These are phyloP conservation scores for Diacarnus erythraeanus DNA, from an alignment of 37 sponge, comb jelly and placozoan species.

Conservation along the genomic window DNA sequence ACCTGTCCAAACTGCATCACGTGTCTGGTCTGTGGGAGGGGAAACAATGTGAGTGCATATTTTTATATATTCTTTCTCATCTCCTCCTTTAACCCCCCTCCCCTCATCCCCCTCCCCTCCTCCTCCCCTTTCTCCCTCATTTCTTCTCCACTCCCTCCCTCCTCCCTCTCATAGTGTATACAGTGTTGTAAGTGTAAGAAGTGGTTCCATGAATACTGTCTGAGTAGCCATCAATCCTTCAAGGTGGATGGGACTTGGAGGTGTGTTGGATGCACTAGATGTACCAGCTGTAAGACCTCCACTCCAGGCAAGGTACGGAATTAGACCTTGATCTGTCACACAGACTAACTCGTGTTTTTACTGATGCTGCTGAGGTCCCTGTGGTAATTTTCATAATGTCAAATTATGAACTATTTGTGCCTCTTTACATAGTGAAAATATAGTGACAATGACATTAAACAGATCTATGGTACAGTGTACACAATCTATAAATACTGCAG, in stretches of 20 bases:
- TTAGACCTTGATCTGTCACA: no score
- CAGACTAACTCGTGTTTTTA: no score
- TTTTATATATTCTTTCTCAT: not conserved
- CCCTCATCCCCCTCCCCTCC: not conserved
- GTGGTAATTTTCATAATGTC: no score
- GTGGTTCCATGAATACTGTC: constrained; percentile 54
- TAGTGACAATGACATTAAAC: no score
- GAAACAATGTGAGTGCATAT: constrained; percentile 28
- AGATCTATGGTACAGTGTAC: no score
- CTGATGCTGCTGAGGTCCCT: no score
- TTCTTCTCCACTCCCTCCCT: constrained; percentile 3
- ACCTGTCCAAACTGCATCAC: constrained; percentile 55
- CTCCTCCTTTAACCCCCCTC: not conserved
- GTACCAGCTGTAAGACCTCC: constrained; percentile 37
- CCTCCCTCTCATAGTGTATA: constrained; percentile 23
- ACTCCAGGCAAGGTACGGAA: constrained; percentile 27
- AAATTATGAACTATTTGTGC: no score
- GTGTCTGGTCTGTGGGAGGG: constrained; percentile 62
- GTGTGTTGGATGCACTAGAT: constrained; percentile 60
- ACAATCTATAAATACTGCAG: no score
- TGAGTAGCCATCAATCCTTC: constrained; percentile 33
- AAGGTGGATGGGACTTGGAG: constrained; percentile 14
- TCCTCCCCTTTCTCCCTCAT: constrained; percentile 1
- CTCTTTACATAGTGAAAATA: no score
- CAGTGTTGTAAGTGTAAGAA: constrained; percentile 29